A percentile compares a stretch with the other conserved stretches of the same genome.
These are phyloP conservation scores for Melanerpes formicivorus DNA, from an alignment of 2,113 vertebrate genomes.

Conservation along the genomic window DNA sequence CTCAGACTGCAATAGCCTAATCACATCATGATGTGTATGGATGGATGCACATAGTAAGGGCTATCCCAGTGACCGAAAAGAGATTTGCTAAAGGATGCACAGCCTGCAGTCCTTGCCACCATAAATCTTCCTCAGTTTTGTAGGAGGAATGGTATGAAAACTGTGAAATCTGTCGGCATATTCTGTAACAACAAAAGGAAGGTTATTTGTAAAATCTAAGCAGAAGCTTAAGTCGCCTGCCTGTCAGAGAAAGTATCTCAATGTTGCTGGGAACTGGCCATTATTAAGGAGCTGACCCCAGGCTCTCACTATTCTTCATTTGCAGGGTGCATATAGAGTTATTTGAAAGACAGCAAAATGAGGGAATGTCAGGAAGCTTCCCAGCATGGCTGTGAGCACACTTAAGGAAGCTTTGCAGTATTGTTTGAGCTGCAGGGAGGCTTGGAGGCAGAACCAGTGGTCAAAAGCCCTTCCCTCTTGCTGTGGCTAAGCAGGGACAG, in stretches of 20 bases:
- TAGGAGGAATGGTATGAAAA: neutral
- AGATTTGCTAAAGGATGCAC: neutral
- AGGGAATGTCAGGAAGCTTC: neutral
- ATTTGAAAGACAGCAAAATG: neutral
- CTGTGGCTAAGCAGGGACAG: neutral
- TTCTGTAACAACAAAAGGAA: neutral
- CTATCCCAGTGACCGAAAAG: neutral
- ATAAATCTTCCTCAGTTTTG: neutral
- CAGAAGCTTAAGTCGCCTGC: neutral
- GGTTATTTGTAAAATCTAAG: slow-evolving; percentile 2
- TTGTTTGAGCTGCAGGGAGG: neutral
- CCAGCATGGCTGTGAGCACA: neutral
- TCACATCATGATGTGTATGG: neutral
- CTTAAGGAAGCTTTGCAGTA: neutral
- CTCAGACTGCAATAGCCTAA: neutral
- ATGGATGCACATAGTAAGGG: neutral
- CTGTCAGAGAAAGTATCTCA: neutral
- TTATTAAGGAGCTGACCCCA: neutral
- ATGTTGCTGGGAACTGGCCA: neutral
- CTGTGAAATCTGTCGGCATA: neutral
- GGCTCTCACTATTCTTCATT: neutral
- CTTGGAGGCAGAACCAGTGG: fast-evolving
- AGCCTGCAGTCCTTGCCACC: slow-evolving; percentile 19
- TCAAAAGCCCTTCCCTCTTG: neutral
- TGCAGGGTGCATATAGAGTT: neutral